Evolutionary conservation across 2,888 invertebrate genomes (phyloP).

Genomic region (Margaritifera margaritifera): DNA sequence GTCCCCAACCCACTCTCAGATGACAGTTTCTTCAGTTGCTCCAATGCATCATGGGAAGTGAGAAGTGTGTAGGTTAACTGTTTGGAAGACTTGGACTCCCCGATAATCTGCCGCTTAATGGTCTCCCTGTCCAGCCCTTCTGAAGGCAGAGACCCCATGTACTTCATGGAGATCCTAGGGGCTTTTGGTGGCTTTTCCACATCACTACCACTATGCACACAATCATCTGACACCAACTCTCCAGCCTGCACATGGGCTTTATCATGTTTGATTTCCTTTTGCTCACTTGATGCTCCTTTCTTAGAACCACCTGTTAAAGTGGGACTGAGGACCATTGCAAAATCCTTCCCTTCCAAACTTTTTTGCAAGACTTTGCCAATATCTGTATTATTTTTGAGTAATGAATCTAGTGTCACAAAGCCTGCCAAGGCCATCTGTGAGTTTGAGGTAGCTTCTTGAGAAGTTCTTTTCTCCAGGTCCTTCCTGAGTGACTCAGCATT

Average conservation of each 20-base stretch:
- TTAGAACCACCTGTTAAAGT: too few species aligned
- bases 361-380: conserved; percentile 35
- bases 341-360: conserved; percentile 24
- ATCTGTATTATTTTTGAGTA: conserved; percentile 32
- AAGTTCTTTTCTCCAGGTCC: too few species aligned
- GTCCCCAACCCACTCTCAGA: conserved; percentile 15
- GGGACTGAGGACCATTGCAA: too few species aligned
- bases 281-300: too few species aligned
- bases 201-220: conserved; percentile 30
- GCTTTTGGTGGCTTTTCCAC: conserved; percentile 17
- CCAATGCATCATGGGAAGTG: conserved; percentile 30
- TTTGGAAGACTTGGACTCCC: conserved; percentile 24
- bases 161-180: conserved; percentile 39
- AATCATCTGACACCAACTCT: conserved; percentile 20
- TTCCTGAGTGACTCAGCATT: too few species aligned
- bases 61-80: conserved; percentile 33
- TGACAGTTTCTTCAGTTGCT: conserved; percentile 13
- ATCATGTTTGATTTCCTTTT: too few species aligned
- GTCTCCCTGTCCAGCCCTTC: conserved; percentile 30
- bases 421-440: conserved; percentile 34
- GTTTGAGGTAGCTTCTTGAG: neutral
- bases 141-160: conserved; percentile 43
- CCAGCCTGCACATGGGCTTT: too few species aligned
- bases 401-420: conserved; percentile 45
- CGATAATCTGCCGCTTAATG: conserved; percentile 32